Evolutionary conservation across 2,888 invertebrate genomes (phyloP), one percentile per base, ranked within the genome.

Genomic region (Meghimatium bilineatum): DNA sequence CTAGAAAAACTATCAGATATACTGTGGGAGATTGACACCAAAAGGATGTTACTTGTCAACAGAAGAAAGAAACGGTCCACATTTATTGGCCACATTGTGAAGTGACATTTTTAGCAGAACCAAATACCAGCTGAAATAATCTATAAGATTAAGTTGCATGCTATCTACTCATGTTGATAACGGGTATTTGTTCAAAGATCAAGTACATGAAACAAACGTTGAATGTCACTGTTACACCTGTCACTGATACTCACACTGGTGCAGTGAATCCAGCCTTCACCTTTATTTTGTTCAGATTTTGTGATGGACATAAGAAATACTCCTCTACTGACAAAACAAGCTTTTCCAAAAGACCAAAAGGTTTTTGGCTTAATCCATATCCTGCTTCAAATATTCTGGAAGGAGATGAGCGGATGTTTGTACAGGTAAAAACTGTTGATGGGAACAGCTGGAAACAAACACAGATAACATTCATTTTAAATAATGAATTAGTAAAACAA

Each of bases 291-390:
- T 71, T 56, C 49, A 52, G 0, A 29, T 26, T 34, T 20, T 3
- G 3, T 36, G 44, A 17, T 6, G 66, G 77, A 29, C 69, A 71
- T 49, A 83, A 14, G 14, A 78, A 83, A 49, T 36, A 34, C 34
- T 34, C 36, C 32, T 82, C 82, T 26, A 82, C 44, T 20, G 23
- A 34, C n/a, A 76, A 17, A n/a, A 36, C 76, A 32, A 82, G 29
- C 12, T 44, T 38, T 71, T 80, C 80, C 12, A 80, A 36, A 36
- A 10, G 34, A 44, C 44, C 12, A 44, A 29, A 0, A 23, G 67
- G 49, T 38, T 60, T 32, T 32, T 60, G 36, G 26, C 36, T 36
- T 6, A 32, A 66, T 66, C 17, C 32, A 32, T 66, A 66, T 66
- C 17, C 66, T 32, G 29, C 32, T 66, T 32, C 66, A 3, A 66